Evolutionary conservation across 2,797 vertebrate species (phyloP).

Genomic region (Arnoldichthys spilopterus): DNA sequence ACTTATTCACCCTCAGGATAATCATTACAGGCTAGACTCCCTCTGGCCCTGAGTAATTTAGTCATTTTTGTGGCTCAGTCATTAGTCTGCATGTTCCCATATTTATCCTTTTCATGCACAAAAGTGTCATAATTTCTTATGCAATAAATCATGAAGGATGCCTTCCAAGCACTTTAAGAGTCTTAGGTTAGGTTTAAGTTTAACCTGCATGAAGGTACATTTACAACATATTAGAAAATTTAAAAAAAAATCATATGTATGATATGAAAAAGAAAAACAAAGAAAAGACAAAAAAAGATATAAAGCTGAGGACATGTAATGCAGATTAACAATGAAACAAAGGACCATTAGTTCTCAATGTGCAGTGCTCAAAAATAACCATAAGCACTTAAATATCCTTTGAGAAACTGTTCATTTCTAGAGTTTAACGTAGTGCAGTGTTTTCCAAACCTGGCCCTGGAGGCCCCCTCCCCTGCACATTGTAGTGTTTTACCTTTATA

Average conservation of each 20-base stretch:
- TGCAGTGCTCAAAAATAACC: not conserved
- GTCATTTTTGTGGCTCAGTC: not conserved
- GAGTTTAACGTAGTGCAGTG: not conserved
- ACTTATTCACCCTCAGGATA: slow-evolving; percentile 1
- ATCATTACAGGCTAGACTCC: not conserved
- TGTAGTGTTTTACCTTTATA: too few relatives aligned
- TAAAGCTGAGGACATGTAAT: not conserved
- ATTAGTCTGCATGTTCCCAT: not conserved
- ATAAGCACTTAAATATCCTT: not conserved
- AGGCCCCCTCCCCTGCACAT: too few relatives aligned
- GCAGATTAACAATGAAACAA: not conserved
- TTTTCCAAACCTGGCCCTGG: too few relatives aligned
- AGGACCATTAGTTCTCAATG: not conserved
- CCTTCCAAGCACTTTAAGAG: too few relatives aligned
- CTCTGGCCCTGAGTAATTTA: not conserved
- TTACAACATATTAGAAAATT: too few relatives aligned
- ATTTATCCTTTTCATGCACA: too few relatives aligned
- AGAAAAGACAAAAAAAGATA: too few relatives aligned
- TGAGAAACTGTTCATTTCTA: not conserved
- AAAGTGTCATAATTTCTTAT: too few relatives aligned
- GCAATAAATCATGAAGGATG: not conserved
- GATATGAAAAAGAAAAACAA: not conserved
- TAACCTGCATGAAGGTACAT: too few relatives aligned
- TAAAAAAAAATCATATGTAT: too few relatives aligned
- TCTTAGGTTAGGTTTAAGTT: too few relatives aligned